Conservation (phyloP, 2,888 invertebrate species). For the Zaprionus obscuricornis region DNA sequence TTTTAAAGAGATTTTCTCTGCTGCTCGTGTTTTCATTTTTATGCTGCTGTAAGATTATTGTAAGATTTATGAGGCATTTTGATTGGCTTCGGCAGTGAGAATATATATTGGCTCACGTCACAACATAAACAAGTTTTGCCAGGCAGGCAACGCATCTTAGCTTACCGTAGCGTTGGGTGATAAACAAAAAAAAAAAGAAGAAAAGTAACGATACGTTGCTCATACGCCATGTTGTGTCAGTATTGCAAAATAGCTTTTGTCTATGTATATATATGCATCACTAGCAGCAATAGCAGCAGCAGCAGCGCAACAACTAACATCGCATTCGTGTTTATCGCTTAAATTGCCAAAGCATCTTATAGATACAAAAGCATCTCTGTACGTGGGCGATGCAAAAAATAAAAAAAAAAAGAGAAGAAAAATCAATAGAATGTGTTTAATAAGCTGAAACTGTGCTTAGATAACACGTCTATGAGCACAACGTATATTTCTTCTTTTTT, state of each 20-base stretch:
- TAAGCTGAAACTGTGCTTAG: constrained; percentile 62
- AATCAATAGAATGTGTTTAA: constrained; percentile 65
- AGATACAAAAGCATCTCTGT: constrained; percentile 32
- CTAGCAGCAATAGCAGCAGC: no score
- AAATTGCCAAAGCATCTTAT: constrained; percentile 58
- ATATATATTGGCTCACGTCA: constrained; percentile 50
- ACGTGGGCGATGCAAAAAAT: constrained; percentile 15
- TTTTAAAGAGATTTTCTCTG: constrained; percentile 10
- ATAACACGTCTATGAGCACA: constrained; percentile 49
- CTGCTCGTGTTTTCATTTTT: neutral
- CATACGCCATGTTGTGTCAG: constrained; percentile 43
- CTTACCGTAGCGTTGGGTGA: constrained; percentile 39
- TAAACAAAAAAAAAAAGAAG: constrained; percentile 25
- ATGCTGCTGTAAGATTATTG: constrained; percentile 25
- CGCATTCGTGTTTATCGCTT: constrained; percentile 58
- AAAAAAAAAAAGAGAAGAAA: constrained; percentile 15
- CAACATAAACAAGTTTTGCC: constrained; percentile 43
- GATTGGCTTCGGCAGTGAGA: constrained; percentile 42
- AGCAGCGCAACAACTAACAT: constrained; percentile 47
- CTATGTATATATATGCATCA: constrained; percentile 7
- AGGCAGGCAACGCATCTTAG: no score
- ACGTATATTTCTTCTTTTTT: no score
- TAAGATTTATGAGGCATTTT: constrained; percentile 49
- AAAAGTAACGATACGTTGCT: constrained; percentile 30
- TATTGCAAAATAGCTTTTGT: no score